Base-by-base conservation (phyloP, 2,113 vertebrate genomes). In the Lepus timidus region DNA sequence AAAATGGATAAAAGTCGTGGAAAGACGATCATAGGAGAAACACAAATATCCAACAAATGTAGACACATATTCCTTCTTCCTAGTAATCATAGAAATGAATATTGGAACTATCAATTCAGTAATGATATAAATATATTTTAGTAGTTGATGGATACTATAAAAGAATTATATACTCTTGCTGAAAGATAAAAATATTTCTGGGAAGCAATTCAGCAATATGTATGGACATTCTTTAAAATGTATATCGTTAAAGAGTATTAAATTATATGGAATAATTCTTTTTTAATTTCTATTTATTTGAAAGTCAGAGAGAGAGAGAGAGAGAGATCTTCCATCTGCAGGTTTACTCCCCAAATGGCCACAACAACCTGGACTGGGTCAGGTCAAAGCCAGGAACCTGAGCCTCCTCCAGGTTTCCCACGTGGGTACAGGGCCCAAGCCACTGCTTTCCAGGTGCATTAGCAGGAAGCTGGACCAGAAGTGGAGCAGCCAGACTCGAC, bases 121-220 rank as follows among this genome's bases (percentile, higher is more conserved):
- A 86, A 74, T 33, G 17, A 71, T 85, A 93, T n/a, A 70, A 91
- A 52, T 49, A 3, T 51, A 62, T 90, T 95, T 96, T 95, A 91
- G 55, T 62, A 94, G 73, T 85, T 96, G 58, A 94, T 64, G 68
- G 13, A 93, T 94, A 3, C 81, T 73, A 27, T 67, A 88, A 81
- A 88, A 71, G 29, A 86, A 33, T 95, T 85, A 86, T 29, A 65
- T 33, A 87, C 62, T 25, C 20, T 44, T 44, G 4, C 52, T 87
- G 22, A 93, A 89, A 87, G 61, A 95, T 67, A 90, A 81, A 95
- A 92, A 52, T 94, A 33, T 88, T 91, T 90, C 79, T 91, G 71
- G 49, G 62, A 85, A 90, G 51, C 17, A 81, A 64, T 68, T 84
- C 51, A 36, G 25, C 65, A 90, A 84, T 62, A 84, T 14, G 49